These are phyloP conservation scores for Coturnix japonica DNA, from an alignment of 2,113 vertebrate species.

Conservation along the genomic window DNA sequence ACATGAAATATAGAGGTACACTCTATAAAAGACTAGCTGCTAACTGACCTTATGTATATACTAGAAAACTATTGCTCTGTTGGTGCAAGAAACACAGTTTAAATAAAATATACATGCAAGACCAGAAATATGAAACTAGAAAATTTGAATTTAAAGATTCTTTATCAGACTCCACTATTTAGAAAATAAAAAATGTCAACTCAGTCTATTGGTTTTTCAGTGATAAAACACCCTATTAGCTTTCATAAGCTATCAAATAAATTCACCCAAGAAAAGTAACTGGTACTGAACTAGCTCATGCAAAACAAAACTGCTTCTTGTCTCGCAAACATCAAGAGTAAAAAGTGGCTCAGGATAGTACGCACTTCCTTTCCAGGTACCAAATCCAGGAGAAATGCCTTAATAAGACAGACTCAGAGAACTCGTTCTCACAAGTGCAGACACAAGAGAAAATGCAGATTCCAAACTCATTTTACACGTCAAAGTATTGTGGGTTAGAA, in stretches of 20 bases:
- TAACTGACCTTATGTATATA: neutral
- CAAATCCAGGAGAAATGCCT: neutral
- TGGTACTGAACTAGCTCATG: neutral
- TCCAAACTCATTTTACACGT: neutral
- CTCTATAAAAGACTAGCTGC: neutral
- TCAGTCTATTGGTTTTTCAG: neutral
- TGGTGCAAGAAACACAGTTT: neutral
- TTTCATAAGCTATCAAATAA: neutral
- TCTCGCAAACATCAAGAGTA: neutral
- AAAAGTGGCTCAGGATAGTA: rapidly evolving
- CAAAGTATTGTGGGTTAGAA: neutral
- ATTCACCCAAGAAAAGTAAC: neutral
- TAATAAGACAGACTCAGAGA: neutral
- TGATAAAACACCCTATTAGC: neutral
- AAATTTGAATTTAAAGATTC: neutral
- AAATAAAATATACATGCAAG: neutral
- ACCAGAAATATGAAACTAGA: rapidly evolving
- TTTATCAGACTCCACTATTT: neutral
- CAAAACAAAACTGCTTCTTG: neutral
- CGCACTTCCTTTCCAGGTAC: rapidly evolving
- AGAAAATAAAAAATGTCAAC: neutral
- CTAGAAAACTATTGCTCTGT: neutral
- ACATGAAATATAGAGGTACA: neutral
- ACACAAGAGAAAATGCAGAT: neutral
- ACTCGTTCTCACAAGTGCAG: neutral